Base-by-base conservation (phyloP, 2,797 vertebrate species). In the Enteromius fasciolatus region DNA sequence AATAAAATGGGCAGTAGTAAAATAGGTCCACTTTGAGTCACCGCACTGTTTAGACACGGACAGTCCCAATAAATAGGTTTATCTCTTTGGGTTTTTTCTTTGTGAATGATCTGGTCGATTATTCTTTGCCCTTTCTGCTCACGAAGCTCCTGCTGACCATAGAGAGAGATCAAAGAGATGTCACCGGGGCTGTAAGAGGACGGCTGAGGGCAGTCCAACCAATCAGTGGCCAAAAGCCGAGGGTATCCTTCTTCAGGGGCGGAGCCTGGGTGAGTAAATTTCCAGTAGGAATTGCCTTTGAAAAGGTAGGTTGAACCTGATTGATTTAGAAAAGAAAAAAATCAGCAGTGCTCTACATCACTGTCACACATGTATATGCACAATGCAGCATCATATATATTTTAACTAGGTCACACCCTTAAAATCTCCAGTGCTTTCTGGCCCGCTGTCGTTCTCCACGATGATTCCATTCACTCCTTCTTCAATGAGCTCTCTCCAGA, bases 211-310 rank as follows among this genome's bases (percentile, higher is more conserved):
- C 94, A 95, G 87, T 93, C 92, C 74, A 95, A 88, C 93, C 94
- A 95, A 84, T 95, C 94, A 1, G 68, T 84, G 75, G 92, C 90
- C 11, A 91, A 88, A 76, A 92, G 90, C 54, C 91, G 90, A 41
- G 94, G 94, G 87, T 92, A 95, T 46, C 93, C 94, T 0, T 83
- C 81, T 70, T 87, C 90, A 1, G 84, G 90, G 0, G 86, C n/a
- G 1, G 92, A 93, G 64, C 90, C 93, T 50, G 90, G 92, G 72
- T 81, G 88, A 8, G 64, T 33, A 61, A 94, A 94, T 87, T 93
- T 94, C 94, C 94, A 95, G 84, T 95, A 95, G 80, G 86, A 91
- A 9, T 85, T 75, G 52, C 89, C 93, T 86, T 90, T 94, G 85
- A 95, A 95, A 76, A 93, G 87, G 76, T 89, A 92, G 44, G 92